phyloP scores from a whole-genome alignment of 2,888 invertebrate genomes.

The Morpho achilles region DNA sequence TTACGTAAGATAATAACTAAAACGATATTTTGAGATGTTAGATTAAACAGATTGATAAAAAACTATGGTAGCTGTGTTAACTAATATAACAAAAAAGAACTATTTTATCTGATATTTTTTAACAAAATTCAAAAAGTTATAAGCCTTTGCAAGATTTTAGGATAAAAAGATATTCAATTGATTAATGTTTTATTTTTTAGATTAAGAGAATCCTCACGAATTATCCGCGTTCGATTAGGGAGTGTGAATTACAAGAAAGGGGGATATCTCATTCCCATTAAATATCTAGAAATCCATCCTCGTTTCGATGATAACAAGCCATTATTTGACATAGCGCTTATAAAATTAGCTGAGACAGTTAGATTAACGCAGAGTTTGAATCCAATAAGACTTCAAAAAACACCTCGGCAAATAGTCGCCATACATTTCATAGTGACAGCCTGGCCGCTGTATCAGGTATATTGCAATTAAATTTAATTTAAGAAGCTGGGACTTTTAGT shows the following conservation, averaged over 20 bases:
- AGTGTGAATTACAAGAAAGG: conserved; percentile 60
- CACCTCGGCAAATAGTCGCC: conserved; percentile 33
- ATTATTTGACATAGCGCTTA: conserved; percentile 52
- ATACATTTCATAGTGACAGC: conserved; percentile 58
- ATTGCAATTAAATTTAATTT: no score
- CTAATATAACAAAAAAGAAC: no score
- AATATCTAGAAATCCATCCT: conserved; percentile 56
- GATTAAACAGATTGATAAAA: no score
- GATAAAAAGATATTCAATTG: background rate
- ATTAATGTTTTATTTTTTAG: conserved; percentile 35
- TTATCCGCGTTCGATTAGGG: conserved; percentile 53
- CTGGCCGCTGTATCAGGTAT: conserved; percentile 38
- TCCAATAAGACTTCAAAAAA: conserved; percentile 45
- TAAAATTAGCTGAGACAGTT: conserved; percentile 43
- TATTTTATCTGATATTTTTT: no score
- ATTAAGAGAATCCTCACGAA: conserved; percentile 42
- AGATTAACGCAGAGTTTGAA: conserved; percentile 38
- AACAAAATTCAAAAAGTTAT: background rate
- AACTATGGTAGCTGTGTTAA: no score
- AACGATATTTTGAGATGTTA: no score
- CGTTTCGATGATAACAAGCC: conserved; percentile 52
- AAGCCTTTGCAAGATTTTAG: background rate
- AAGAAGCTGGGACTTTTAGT: no score
- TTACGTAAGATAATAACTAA: conserved; percentile 39
- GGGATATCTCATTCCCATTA: conserved; percentile 46